Conservation (phyloP, 2,797 vertebrate species). For the Meda fulgida region DNA sequence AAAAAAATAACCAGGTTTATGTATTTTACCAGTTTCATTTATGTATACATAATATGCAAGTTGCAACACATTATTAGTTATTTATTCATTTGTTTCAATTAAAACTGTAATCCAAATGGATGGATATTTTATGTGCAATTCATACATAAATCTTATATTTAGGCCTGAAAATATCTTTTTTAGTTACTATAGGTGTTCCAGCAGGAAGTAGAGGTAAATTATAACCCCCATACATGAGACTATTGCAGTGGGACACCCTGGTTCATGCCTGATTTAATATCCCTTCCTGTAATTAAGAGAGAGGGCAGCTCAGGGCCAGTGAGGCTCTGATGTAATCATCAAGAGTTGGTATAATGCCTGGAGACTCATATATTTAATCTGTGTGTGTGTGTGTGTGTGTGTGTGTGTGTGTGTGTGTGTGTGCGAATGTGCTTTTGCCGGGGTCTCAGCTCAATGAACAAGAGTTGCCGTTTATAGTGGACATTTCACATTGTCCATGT, state of each 20-base stretch:
- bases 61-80: not conserved
- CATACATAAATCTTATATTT: not conserved
- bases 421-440: not conserved
- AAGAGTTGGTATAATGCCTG: slow-evolving; percentile 33
- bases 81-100: not conserved
- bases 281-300: slow-evolving; percentile 51
- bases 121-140: not conserved
- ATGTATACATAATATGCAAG: not conserved
- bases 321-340: slow-evolving; percentile 40
- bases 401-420: slow-evolving; percentile 6
- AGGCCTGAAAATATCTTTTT: not conserved
- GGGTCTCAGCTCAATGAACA: slow-evolving; percentile 14
- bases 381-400: slow-evolving; percentile 4
- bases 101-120: not conserved
- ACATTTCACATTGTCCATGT: not conserved
- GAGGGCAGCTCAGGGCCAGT: slow-evolving; percentile 41
- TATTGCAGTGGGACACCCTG: slow-evolving; percentile 20
- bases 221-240: slow-evolving; percentile 6
- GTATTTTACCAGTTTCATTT: too few relatives aligned
- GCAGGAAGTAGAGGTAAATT: slow-evolving; percentile 32
- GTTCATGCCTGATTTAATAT: slow-evolving; percentile 58
- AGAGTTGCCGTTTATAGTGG: not conserved
- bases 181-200: not conserved
- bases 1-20: not conserved
- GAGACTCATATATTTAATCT: slow-evolving; percentile 41